Base-by-base conservation (phyloP, 2,888 invertebrate genomes). In the Drosophila macrospina region DNA sequence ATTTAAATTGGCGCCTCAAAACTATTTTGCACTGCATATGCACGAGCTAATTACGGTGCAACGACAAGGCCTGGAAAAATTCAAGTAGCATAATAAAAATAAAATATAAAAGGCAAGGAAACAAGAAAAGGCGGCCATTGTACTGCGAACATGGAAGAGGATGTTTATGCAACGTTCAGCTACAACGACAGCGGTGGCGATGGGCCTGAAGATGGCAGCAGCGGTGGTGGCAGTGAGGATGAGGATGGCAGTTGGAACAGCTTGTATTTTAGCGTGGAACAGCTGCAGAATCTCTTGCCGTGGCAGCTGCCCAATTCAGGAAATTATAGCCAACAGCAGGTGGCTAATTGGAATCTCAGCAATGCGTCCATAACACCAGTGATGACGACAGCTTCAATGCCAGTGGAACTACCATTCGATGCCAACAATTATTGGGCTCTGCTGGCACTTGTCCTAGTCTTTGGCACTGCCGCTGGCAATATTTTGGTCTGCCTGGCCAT, bases 401-500 rank as follows among this genome's bases (percentile, higher is more conserved):
- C 54, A 5, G 16, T 45, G 3, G 66, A 60, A 5, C 45, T 54
- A 1, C 56, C 75, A 26, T 63, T 76, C 45, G 86, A 88, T 50
- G 73, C 77, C n/a, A 93, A 95, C 90, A 96, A 97, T 90, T 97
- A 97, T 95, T 97, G 97, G 95, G 96, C 96, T 1, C 92, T 97
- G 65, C 93, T 96, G 36, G 95, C 97, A 4, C 92, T 96, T 45
- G 93, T 95, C 28, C 92, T 98, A 61, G 97, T 98, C 10, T 91
- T 97, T 45, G 97, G 96, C 67, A 98, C 98, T 0, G 97, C 97
- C 0, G 95, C 97, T 2, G 98, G 98, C 1, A 99, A 99, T 93
- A 96, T 98, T 41, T 93, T 99, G 66, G 99, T 99, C 48, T 98
- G 98, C 89, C 92, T 98, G 82, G 98, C 99, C 24, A 98, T 99